Percentiles rank a stretch among this genome's conserved stretches.
Conservation (phyloP, 2,797 vertebrate genomes). For the Erethizon dorsatum region DNA sequence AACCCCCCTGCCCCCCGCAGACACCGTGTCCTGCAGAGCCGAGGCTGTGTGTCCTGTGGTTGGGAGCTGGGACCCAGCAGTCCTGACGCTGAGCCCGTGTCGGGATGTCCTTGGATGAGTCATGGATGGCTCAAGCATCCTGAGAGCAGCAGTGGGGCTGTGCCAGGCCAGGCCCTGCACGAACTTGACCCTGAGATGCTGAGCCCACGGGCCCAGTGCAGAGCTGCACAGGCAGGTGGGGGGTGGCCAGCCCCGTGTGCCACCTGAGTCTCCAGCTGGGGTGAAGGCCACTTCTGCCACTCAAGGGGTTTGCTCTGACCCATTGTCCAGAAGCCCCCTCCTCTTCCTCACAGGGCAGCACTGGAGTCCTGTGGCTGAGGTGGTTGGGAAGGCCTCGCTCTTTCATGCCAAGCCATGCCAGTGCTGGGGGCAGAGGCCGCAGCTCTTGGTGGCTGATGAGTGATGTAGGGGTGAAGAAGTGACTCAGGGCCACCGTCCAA, state of each 20-base stretch:
- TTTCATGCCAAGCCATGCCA: background rate
- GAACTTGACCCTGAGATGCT: background rate
- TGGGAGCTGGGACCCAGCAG: background rate
- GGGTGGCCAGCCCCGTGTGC: background rate
- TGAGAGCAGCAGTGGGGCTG: background rate
- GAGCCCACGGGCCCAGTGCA: background rate
- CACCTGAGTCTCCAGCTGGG: background rate
- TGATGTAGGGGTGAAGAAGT: too few species aligned
- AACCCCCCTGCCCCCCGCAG: background rate
- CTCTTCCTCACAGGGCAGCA: background rate
- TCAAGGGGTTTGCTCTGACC: too few species aligned
- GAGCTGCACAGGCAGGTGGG: background rate
- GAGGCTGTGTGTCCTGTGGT: background rate
- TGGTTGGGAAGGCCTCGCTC: background rate
- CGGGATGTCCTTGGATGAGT: background rate
- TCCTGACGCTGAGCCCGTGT: too few species aligned
- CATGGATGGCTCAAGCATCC: too few species aligned
- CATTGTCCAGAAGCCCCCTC: background rate
- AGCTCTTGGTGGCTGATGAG: background rate
- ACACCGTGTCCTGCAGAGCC: background rate
- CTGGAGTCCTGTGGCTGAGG: too few species aligned
- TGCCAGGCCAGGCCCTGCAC: background rate
- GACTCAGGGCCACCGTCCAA: background rate
- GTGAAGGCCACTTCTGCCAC: background rate
- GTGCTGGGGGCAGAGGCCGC: background rate